A percentile compares a stretch with the other conserved stretches of the same genome.
Conservation (phyloP, 2,888 invertebrate species). For the Tetheella fluctuosa region DNA sequence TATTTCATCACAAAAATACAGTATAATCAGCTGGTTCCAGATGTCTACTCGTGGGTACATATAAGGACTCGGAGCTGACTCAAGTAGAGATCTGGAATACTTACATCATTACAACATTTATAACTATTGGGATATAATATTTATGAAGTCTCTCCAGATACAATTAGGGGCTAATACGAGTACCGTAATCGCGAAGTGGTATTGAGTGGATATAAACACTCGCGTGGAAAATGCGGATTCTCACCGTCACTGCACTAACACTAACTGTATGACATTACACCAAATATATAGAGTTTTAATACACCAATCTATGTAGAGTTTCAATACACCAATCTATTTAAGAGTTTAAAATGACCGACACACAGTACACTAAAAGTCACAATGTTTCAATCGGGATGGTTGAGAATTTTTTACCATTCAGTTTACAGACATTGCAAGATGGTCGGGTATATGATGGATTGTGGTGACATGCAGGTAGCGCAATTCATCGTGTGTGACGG, state of each 20-base stretch:
- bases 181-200: constrained; percentile 3
- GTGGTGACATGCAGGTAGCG: constrained; percentile 59
- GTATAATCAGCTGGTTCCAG: background rate
- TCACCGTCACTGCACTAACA: background rate
- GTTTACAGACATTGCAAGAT: constrained; percentile 58
- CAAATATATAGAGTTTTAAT: background rate
- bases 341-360: background rate
- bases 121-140: background rate
- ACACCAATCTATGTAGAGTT: background rate
- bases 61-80: no score
- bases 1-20: constrained; percentile 8
- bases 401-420: background rate
- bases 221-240: background rate
- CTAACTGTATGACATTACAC: background rate
- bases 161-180: background rate
- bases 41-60: background rate
- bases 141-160: background rate
- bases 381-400: background rate
- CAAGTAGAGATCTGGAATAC: background rate
- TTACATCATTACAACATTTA: background rate
- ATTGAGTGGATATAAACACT: background rate
- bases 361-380: background rate
- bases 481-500: constrained; percentile 49
- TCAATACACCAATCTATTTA: no score
- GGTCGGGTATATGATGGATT: constrained; percentile 49